Conservation (phyloP, 2,888 invertebrate genomes). For the Anodontia alba region DNA sequence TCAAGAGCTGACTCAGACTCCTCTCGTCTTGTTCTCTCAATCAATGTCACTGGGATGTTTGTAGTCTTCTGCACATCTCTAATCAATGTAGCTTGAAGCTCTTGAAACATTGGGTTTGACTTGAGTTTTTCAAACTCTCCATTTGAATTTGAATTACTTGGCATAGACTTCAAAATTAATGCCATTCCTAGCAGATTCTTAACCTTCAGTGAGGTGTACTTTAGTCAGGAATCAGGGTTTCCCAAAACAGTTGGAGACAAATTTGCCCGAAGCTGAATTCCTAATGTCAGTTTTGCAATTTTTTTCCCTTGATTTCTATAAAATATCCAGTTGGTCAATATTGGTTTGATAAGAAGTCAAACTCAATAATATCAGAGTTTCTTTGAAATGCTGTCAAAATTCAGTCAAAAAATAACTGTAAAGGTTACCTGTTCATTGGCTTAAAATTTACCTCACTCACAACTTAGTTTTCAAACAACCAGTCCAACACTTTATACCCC, state of each 20-base stretch:
- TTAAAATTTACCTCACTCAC: neutral
- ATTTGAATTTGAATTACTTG: neutral
- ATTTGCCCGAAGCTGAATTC: too few relatives aligned
- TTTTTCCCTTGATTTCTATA: too few relatives aligned
- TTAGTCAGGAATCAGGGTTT: too few relatives aligned
- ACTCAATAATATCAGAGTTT: neutral
- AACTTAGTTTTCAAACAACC: neutral
- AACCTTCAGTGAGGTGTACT: too few relatives aligned
- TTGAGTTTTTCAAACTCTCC: slow-evolving; percentile 61
- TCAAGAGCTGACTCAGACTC: slow-evolving; percentile 45
- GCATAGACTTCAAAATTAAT: neutral
- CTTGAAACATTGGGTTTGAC: slow-evolving; percentile 79
- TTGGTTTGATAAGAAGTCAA: too few relatives aligned
- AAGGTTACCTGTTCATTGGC: neutral
- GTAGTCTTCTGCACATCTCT: slow-evolving; percentile 60
- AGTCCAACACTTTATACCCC: neutral
- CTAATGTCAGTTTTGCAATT: too few relatives aligned
- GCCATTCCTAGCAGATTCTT: too few relatives aligned
- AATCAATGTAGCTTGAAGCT: slow-evolving; percentile 72
- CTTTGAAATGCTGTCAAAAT: neutral
- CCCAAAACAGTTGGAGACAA: too few relatives aligned
- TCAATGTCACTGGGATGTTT: slow-evolving; percentile 50
- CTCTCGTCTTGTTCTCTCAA: slow-evolving; percentile 30
- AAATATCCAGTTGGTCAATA: too few relatives aligned
- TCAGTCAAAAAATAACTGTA: slow-evolving; percentile 7